A percentile compares a stretch with the other conserved stretches of the same genome.
phyloP scores from a whole-genome alignment of 92 coral and sea anemone species.

The Phymanthus crucifer region DNA sequence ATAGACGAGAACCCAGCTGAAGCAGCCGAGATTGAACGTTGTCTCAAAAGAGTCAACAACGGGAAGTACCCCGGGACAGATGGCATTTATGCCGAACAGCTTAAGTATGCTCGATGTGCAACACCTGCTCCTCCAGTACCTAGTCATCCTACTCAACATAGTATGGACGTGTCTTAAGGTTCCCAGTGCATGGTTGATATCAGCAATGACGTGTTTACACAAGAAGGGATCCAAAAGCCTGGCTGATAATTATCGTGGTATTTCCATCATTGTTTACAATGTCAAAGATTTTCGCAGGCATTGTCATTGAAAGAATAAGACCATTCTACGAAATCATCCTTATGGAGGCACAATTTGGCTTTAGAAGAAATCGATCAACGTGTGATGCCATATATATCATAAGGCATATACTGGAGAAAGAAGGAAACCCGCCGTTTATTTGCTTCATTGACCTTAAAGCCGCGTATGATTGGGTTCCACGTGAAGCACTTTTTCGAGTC shows the following conservation, averaged over 20 bases:
- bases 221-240: constrained; percentile 21
- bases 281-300: neutral
- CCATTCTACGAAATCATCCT: constrained; percentile 1
- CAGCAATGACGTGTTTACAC: constrained; percentile 23
- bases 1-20: neutral
- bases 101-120: constrained; percentile 16
- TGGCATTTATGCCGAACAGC: constrained; percentile 27
- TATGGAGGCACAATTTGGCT: constrained; percentile 19
- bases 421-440: neutral
- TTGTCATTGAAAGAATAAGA: constrained; percentile 15
- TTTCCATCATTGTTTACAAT: constrained; percentile 11
- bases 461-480: constrained; percentile 41
- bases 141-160: constrained; percentile 7
- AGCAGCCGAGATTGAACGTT: constrained; percentile 1
- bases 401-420: constrained; percentile 21
- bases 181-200: constrained; percentile 9
- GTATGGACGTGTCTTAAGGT: constrained; percentile 24
- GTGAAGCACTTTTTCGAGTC: constrained; percentile 13
- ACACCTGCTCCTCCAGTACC: neutral
- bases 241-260: constrained; percentile 22
- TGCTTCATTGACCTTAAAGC: constrained; percentile 1
- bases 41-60: constrained; percentile 19
- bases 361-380: constrained; percentile 17
- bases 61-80: constrained; percentile 25
- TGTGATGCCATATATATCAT: constrained; percentile 22